Percentiles rank a stretch among this genome's conserved stretches.
phyloP scores from a whole-genome alignment of 2,888 invertebrate species.

The Drosophila picticornis region DNA sequence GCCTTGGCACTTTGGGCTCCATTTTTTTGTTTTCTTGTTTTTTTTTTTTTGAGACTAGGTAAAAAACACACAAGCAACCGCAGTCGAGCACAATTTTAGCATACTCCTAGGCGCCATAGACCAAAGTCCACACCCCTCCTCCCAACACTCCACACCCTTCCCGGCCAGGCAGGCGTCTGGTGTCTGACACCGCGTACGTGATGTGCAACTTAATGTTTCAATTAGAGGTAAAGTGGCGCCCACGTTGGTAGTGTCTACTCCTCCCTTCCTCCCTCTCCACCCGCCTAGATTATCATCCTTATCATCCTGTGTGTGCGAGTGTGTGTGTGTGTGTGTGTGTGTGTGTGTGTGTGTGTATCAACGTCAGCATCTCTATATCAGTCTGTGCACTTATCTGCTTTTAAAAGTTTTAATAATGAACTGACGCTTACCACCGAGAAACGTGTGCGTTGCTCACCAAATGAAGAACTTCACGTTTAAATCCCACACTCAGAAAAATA shows the following conservation, averaged over 20 bases:
- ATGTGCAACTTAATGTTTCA: constrained; percentile 85
- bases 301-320: constrained; percentile 14
- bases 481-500: background rate
- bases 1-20: constrained; percentile 8
- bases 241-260: constrained; percentile 33
- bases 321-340: constrained; percentile 22
- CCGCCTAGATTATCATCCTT: constrained; percentile 57
- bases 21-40: background rate
- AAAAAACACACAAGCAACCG: constrained; percentile 49
- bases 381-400: constrained; percentile 80
- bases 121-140: background rate
- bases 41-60: constrained; percentile 48
- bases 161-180: constrained; percentile 66
- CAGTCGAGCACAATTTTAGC: constrained; percentile 68
- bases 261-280: background rate
- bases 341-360: constrained; percentile 63
- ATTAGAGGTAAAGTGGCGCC: constrained; percentile 84
- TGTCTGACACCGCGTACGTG: constrained; percentile 84
- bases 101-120: constrained; percentile 57
- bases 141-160: background rate
- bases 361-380: constrained; percentile 79
- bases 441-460: constrained; percentile 57
- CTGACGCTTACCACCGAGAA: constrained; percentile 70
- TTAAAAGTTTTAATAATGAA: constrained; percentile 81
- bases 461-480: constrained; percentile 11